phyloP scores from a whole-genome alignment of 2,113 vertebrate species.

The Leptobrachium leishanense region DNA sequence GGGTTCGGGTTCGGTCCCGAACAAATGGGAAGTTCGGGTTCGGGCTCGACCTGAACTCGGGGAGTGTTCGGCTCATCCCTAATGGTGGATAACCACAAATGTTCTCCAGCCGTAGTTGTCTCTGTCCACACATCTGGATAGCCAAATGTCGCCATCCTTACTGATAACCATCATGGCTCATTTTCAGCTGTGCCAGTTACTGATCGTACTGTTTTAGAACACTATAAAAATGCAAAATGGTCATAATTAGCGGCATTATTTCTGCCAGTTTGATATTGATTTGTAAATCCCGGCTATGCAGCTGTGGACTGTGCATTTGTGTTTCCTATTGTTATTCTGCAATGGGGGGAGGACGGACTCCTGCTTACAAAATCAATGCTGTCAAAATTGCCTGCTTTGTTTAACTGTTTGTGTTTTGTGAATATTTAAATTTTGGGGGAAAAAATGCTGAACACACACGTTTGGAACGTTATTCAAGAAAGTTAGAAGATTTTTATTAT shows the following conservation, averaged over 20 bases:
- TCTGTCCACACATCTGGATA: no score
- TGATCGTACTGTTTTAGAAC: neutral
- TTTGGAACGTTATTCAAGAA: neutral
- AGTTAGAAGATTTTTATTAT: neutral
- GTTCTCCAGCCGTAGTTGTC: no score
- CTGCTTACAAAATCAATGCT: neutral
- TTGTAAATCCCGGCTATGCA: conserved; percentile 12
- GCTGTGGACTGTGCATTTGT: conserved; percentile 21
- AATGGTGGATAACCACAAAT: no score
- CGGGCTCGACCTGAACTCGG: no score
- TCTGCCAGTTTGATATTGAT: conserved; percentile 1
- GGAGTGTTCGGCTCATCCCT: no score
- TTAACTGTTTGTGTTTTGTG: neutral
- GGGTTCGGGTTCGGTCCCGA: no score
- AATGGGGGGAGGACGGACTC: neutral
- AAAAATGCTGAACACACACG: no score
- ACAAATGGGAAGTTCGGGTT: no score
- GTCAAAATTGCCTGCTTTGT: conserved; percentile 12
- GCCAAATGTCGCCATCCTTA: no score
- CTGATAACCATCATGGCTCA: no score
- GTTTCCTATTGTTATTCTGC: conserved; percentile 14
- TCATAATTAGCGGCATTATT: conserved; percentile 9
- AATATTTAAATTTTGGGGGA: neutral
- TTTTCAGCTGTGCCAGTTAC: neutral
- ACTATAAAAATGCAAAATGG: neutral